phyloP scores from a whole-genome alignment of 1,140 invertebrate genomes.

The Glomeris maerens region DNA sequence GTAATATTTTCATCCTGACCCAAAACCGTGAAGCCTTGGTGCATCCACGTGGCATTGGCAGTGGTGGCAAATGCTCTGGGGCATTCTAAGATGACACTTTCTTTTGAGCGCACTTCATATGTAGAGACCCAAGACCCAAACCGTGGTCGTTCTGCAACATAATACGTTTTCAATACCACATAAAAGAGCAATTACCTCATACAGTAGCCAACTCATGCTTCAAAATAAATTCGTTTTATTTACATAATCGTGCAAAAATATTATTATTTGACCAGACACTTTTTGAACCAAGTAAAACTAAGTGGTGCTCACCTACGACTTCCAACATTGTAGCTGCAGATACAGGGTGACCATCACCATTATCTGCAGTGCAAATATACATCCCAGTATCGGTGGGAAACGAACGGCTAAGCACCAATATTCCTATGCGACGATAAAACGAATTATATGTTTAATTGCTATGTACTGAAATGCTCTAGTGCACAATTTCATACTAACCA shows the following conservation, averaged over 20 bases:
- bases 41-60: constrained; percentile 2
- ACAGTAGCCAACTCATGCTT: no score
- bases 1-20: constrained; percentile 8
- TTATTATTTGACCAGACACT: no score
- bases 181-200: constrained; percentile 21
- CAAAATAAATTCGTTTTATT: no score
- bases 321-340: constrained; percentile 21
- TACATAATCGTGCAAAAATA: no score
- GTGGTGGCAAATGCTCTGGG: no score
- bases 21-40: neutral
- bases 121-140: no score
- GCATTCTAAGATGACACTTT: no score
- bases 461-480: neutral
- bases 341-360: constrained; percentile 23
- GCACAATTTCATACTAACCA: constrained; percentile 14
- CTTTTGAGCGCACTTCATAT: no score
- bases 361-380: constrained; percentile 47
- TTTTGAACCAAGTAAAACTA: no score
- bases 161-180: constrained; percentile 46
- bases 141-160: no score
- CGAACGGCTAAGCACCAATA: constrained; percentile 46
- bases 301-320: constrained; percentile 25
- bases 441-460: constrained; percentile 21
- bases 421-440: constrained; percentile 37
- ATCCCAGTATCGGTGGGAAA: constrained; percentile 46